Percentiles rank a stretch among this genome's conserved stretches.
phyloP scores from a whole-genome alignment of 1,140 invertebrate species.

The Linepithema humile region DNA sequence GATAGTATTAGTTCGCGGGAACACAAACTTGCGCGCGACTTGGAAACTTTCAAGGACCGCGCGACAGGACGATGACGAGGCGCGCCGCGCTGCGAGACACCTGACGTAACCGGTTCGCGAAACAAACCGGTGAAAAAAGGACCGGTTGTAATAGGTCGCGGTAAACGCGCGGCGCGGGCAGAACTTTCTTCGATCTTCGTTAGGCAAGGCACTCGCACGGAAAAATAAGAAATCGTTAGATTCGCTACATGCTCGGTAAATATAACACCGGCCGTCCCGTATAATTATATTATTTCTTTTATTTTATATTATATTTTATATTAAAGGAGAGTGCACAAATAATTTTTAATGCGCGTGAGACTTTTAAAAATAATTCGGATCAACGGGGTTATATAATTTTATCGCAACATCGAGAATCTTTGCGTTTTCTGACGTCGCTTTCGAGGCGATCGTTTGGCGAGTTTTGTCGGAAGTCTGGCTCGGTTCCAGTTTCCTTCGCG shows the following conservation, averaged over 20 bases:
- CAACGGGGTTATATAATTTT: background rate
- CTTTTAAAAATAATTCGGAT: background rate
- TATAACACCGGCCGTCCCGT: background rate
- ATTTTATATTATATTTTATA: too few relatives aligned
- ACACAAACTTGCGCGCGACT: background rate
- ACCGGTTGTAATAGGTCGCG: slow-evolving; percentile 33
- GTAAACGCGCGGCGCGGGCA: slow-evolving; percentile 26
- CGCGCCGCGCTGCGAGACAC: background rate
- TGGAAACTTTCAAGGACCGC: slow-evolving; percentile 25
- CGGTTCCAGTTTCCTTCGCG: slow-evolving; percentile 15
- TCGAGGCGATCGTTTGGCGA: background rate
- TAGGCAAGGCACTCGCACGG: slow-evolving; percentile 34
- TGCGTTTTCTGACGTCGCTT: background rate
- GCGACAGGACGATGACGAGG: slow-evolving; percentile 9
- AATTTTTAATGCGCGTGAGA: background rate
- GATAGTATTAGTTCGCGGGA: background rate
- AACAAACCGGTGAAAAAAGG: background rate
- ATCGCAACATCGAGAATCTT: background rate
- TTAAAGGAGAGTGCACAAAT: background rate
- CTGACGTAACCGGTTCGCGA: slow-evolving; percentile 38
- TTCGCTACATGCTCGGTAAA: slow-evolving; percentile 52
- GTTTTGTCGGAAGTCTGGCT: slow-evolving; percentile 30
- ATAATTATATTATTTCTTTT: too few relatives aligned
- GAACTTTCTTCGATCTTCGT: slow-evolving; percentile 55
- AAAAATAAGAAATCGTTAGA: slow-evolving; percentile 55